These are phyloP conservation scores for Pseudolycoriella hygida DNA, from an alignment of 2,888 invertebrate genomes.

Conservation along the genomic window DNA sequence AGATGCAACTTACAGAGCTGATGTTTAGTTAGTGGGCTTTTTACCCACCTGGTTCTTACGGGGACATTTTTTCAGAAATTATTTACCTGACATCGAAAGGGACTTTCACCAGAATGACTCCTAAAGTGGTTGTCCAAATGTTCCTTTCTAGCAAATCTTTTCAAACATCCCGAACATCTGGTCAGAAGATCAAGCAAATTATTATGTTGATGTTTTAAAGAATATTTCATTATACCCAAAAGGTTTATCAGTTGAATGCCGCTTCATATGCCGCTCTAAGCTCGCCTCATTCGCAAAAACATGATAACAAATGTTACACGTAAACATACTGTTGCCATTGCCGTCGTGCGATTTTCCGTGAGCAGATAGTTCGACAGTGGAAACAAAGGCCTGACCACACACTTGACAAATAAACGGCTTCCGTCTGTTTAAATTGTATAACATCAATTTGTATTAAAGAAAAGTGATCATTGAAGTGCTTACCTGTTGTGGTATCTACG, in stretches of 20 bases:
- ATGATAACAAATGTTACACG: constrained; percentile 53
- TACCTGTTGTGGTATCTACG: constrained; percentile 70
- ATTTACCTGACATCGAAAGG: constrained; percentile 34
- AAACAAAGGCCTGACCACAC: constrained; percentile 68
- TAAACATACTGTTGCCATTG: constrained; percentile 59
- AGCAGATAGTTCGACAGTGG: constrained; percentile 58
- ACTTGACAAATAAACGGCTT: constrained; percentile 70
- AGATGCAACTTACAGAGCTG: too few relatives aligned
- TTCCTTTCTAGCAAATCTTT: constrained; percentile 73
- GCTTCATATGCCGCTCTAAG: constrained; percentile 59
- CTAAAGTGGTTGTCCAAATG: constrained; percentile 66
- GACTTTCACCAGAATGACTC: constrained; percentile 60
- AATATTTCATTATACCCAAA: too few relatives aligned
- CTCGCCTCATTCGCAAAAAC: constrained; percentile 54
- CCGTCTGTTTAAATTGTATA: too few relatives aligned
- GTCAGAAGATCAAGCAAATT: too few relatives aligned
- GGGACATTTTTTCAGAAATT: too few relatives aligned
- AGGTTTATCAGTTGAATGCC: constrained; percentile 68
- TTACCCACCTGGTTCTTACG: too few relatives aligned
- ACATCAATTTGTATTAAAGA: too few relatives aligned
- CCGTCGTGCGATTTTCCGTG: constrained; percentile 76
- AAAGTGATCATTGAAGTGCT: too few relatives aligned
- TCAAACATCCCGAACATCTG: constrained; percentile 64
- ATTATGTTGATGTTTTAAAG: too few relatives aligned
- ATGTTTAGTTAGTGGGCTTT: too few relatives aligned